Evolutionary conservation across 2,113 vertebrate species (phyloP), one percentile per base, ranked within the genome.

Genomic region (Datnioides undecimradiatus): DNA sequence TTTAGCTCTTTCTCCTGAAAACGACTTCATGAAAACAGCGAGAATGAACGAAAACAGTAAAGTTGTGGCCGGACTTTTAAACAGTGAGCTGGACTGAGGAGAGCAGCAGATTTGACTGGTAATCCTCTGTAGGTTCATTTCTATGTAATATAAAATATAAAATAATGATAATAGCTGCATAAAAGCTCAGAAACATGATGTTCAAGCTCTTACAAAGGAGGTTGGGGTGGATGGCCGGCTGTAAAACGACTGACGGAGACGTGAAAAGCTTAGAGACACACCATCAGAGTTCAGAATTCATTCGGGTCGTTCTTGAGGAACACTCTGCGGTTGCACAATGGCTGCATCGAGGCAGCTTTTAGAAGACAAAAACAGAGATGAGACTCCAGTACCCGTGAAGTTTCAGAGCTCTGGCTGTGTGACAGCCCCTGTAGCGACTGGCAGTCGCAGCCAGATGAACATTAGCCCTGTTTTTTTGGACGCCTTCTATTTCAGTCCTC

Each of bases 401-500:
- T 62, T 31, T 72, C 51, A 19, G 25, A 64, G 41, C 23, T 62
- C 70, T 79, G 82, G 79, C 71, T 63, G 62, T 23, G 0, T n/a
- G 45, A 33, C 73, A 76, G 2, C 9, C 34, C 63, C 38, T 58
- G 67, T 19, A 45, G 68, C 41, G 72, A 63, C 59, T 79, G 69
- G 65, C 84, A 77, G 64, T 38, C 45, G 3, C 29, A 13, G 29
- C 41, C 83, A 51, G 21, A 54, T 58, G 46, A 84, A 78, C 25
- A 86, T 57, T 79, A 40, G 62, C 8, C 40, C 16, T 76, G 29
- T 27, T 3, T 69, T 73, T 59, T 80, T 73, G 21, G 48, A 67
- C 6, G 36, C 72, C 78, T 81, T 79, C 62, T 81, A n/a, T 84
- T 83, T 67, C 65, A 68, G 40, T 41, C 49, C 59, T 48, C 12